Conservation (phyloP, 2,797 vertebrate species). For the Tragelaphus eurycerus region DNA sequence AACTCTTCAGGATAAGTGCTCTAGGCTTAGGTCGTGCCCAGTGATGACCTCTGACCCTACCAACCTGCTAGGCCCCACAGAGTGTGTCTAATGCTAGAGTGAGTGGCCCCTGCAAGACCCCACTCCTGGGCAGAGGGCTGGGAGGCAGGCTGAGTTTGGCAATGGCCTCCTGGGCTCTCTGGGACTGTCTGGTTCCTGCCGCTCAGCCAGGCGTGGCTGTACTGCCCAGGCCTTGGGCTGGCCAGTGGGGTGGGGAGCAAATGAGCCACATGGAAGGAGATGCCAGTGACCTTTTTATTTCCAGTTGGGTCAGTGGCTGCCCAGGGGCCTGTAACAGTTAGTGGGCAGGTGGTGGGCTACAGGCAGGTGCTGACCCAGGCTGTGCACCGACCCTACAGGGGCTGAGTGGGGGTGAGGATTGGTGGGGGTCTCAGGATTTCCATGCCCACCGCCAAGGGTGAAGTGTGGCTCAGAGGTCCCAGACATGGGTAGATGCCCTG, state of each 20-base stretch:
- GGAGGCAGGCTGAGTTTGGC: not conserved
- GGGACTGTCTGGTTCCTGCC: not conserved
- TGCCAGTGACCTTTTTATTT: constrained; percentile 56
- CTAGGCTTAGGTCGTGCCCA: not conserved
- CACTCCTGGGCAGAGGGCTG: not conserved
- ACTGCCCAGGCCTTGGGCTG: not conserved
- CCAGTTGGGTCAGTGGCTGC: not conserved
- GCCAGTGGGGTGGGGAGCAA: not conserved
- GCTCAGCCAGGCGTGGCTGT: not conserved
- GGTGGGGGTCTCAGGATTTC: not conserved
- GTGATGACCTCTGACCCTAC: not conserved
- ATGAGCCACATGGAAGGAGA: not conserved
- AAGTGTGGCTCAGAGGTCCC: not conserved
- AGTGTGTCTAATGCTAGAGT: not conserved
- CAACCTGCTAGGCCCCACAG: not conserved
- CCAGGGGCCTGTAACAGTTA: not conserved
- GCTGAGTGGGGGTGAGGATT: not conserved
- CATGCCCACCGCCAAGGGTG: not conserved
- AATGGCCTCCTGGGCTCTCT: not conserved
- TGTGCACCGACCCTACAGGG: constrained; percentile 86
- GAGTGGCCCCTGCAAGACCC: not conserved
- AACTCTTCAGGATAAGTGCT: not conserved
- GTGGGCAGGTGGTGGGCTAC: not conserved
- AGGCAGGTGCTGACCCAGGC: not conserved
- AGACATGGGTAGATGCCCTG: not conserved